Evolutionary conservation across 1,140 invertebrate species (phyloP), one percentile per base, ranked within the genome.

Genomic region (Ceratina japonica): DNA sequence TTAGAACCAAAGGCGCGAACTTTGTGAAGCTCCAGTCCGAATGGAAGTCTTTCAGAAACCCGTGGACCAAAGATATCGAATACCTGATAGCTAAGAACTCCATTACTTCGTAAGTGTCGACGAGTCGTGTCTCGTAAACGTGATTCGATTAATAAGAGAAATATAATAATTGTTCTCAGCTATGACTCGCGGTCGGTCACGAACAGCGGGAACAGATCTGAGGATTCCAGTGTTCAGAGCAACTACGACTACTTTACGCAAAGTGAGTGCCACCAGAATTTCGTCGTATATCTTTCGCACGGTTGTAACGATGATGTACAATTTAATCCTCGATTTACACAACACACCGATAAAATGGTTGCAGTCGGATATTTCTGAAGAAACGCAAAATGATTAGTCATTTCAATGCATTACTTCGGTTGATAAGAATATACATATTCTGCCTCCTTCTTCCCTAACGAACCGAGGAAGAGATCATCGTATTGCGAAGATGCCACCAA

Each of bases 61-160:
- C 97, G 0, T 98, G 97, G 97, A 98, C 97, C 12, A 97, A 97
- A 92, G 97, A 98, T 87, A 95, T 97, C 75, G 97, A 98, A 87
- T 97, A 96, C 89, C 93, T 98, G 64, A 95, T 98, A 80, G 95
- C 97, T 0, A 97, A 97, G 91, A 98, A 98, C 92, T 96, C 94
- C 0, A 93, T 96, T 51, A 93, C 97, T 79, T 93, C 94, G 92
- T 95, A 93, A 93, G 94, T 88, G 49, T 65, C 16, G 0, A 44
- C 1, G 1, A 16, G 8, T 62, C 64, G 31, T 2, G n/a, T 49
- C 13, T 2, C 2, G 3, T 16, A 2, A 71, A 37, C 20, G 15
- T 3, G 18, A 54, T 31, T 54, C 16, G 18, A 54, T 64, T 74
- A 15, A 58, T 16, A 16, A 13, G 2, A 56, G 4, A 56, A 18